These are phyloP conservation scores for Etheostoma cragini DNA, from an alignment of 2,113 vertebrate species.

Conservation along the genomic window DNA sequence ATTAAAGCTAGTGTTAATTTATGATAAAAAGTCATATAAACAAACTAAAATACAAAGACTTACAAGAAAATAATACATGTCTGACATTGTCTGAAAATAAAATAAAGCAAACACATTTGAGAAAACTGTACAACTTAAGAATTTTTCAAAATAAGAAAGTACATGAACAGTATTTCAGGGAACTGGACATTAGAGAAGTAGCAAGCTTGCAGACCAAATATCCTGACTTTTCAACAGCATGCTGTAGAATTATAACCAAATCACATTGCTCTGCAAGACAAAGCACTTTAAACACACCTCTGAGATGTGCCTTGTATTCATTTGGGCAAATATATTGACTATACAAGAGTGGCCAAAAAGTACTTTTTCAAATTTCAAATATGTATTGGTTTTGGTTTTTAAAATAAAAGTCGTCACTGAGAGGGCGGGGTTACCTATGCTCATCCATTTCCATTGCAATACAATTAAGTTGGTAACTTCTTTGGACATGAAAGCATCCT, in stretches of 20 bases:
- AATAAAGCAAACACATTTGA: constrained; percentile 87
- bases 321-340: constrained; percentile 74
- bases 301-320: constrained; percentile 72
- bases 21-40: constrained; percentile 91
- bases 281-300: constrained; percentile 78
- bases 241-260: constrained; percentile 78
- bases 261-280: constrained; percentile 75
- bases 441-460: constrained; percentile 77
- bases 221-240: constrained; percentile 74
- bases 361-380: constrained; percentile 76
- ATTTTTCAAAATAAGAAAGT: constrained; percentile 74
- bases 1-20: constrained; percentile 95
- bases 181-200: constrained; percentile 77
- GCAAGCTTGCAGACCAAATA: constrained; percentile 78
- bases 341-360: constrained; percentile 78
- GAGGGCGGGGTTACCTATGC: constrained; percentile 65
- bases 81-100: constrained; percentile 91
- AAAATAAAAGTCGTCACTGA: constrained; percentile 63
- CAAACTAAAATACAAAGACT: constrained; percentile 83
- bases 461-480: constrained; percentile 77
- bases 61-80: constrained; percentile 93
- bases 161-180: constrained; percentile 76
- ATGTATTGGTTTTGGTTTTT: constrained; percentile 73
- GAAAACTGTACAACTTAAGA: constrained; percentile 92
- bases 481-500: constrained; percentile 83